Evolutionary conservation across 1,140 invertebrate species (phyloP), one percentile per base, ranked within the genome.

Genomic region (Drosophila triauraria): DNA sequence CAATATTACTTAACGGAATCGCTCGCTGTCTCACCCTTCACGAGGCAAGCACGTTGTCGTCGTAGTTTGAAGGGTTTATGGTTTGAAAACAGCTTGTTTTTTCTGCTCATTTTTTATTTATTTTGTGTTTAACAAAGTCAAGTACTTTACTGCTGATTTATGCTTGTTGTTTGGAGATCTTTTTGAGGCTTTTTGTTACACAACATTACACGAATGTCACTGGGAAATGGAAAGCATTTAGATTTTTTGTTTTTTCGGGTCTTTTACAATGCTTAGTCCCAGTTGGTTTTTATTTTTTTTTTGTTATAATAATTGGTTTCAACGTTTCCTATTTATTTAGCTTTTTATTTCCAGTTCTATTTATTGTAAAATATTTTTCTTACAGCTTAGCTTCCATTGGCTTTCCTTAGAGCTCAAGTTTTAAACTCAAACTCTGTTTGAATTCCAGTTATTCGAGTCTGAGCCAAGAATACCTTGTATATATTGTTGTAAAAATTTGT

Each of bases 1-100:
- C 53, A 43, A 59, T 67, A 82, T 67, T 64, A 80, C 63, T 58
- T 65, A 58, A 62, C 61, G 17, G 32, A 27, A 30, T 25, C 50
- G 32, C 60, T 10, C 48, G 32, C 60, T 10, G 32, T 27, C 38
- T 43, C 60, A 17, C 57, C 57, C 48, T 27, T 57, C 56, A 48
- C 40, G 71, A 17, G 42, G 32, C 32, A 9, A 57, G 48, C 71
- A 77, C 74, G 54, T 75, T 77, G 70, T 20, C 32, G 12, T 42
- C 27, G 23, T 15, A 25, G 25, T 58, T 63, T 57, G 53, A 63
- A 43, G 61, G 53, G 61, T 42, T 63, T 59, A 58, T 30, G 35
- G 35, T 4, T 27, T 53, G 17, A 30, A 38, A 61, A 38, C 23
- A 13, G 27, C 12, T 7, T 23, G 10, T 35, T 20, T 2, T 60